Evolutionary conservation across 2,797 vertebrate species (phyloP), one percentile per base, ranked within the genome.

Genomic region (Phrynocephalus guinanensis): DNA sequence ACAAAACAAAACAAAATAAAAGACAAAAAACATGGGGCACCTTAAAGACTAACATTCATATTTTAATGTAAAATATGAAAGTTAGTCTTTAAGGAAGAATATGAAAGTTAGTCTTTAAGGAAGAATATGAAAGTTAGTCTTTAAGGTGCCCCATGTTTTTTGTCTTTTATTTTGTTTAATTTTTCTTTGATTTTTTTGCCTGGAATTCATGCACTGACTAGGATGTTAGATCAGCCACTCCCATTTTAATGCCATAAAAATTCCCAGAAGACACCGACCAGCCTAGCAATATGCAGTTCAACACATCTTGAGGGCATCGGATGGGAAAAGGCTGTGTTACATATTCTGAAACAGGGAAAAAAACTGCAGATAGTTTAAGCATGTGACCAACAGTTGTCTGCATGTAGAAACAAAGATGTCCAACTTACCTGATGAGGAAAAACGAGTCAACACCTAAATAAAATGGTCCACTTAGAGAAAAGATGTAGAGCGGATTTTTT

Each of bases 391-490:
- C 6, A 52, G 50, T 1, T 5, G 48, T 16, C 16, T 9, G 28
- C 18, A 63, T 20, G 18, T 15, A 20, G 60, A 63, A 63, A 63
- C 60, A 63, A 63, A 63, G 18, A 63, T 20, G 60, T 63, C 60
- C 60, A 63, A 79, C 90, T 97, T 95, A 98, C 98, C 98, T 97
- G 33, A 98, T 93, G 67, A 98, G 94, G 85, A 98, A 96, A 91
- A 98, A 98, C 0, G 97, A 97, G 88, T 98, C 98, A 16, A 98
- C 98, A 22, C 97, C 97, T 18, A 98, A 94, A 89, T 97, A 98
- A 84, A 97, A 96, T 0, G 98, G 98, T 67, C 98, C 98, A 4
- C 97, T 97, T 86, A 96, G 94, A 72, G 96, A 93, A 70, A 97
- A 93, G 70, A 98, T 92, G 83, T 97, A 96, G 16, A 98, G 48